Conservation (phyloP, 2,797 vertebrate species). For the Rhincodon typus region DNA sequence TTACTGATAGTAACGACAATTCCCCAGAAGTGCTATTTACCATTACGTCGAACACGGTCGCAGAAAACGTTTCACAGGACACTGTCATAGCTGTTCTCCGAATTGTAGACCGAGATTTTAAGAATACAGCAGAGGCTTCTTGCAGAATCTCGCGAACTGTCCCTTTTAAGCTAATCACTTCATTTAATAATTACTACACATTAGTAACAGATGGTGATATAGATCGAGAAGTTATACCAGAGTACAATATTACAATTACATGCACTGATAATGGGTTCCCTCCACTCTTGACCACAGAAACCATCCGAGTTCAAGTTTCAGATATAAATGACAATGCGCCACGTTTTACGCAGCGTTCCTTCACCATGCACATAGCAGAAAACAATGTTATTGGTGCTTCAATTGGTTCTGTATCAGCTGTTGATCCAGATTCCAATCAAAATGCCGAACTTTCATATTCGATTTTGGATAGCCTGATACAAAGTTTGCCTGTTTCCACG, state of each 20-base stretch:
- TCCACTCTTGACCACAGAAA: not conserved
- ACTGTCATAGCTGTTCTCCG: conserved; percentile 46
- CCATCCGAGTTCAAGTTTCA: not conserved
- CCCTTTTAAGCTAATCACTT: conserved; percentile 49
- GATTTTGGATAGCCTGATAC: not conserved
- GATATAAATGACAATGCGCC: conserved; percentile 10
- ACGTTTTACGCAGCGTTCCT: not conserved
- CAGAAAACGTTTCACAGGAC: conserved; percentile 43
- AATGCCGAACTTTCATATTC: not conserved
- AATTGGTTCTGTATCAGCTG: not conserved
- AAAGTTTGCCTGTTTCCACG: not conserved
- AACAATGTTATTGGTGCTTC: not conserved
- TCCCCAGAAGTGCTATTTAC: conserved; percentile 44
- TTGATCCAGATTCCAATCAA: not conserved
- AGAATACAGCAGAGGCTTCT: conserved; percentile 40
- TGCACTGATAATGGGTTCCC: conserved; percentile 53
- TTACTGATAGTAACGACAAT: conserved; percentile 60
- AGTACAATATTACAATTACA: conserved; percentile 56
- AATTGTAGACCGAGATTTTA: conserved; percentile 46
- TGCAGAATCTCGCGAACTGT: conserved; percentile 41
- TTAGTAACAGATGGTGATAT: conserved; percentile 43
- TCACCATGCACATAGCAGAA: not conserved
- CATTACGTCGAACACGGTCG: conserved; percentile 41
- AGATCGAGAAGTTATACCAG: conserved; percentile 46
- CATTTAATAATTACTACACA: conserved; percentile 49